Conservation (phyloP, 1,140 invertebrate genomes). For the Zaprionus africanus region DNA sequence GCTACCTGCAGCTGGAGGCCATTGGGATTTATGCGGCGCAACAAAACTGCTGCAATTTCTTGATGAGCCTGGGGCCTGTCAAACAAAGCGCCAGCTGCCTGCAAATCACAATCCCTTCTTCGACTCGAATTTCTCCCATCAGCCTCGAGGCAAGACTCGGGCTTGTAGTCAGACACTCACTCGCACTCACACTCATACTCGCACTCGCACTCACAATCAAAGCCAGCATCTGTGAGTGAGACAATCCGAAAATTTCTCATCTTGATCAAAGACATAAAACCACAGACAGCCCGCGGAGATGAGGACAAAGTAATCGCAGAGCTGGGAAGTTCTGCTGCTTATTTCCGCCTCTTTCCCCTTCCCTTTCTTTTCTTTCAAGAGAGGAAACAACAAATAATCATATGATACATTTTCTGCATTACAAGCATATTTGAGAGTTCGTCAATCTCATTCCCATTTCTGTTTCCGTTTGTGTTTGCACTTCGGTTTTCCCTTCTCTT, state of each 20-base stretch:
- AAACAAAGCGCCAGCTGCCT: slow-evolving; percentile 29
- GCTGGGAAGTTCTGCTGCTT: background rate
- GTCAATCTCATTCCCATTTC: background rate
- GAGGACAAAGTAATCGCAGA: slow-evolving; percentile 16
- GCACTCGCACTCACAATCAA: slow-evolving; percentile 1
- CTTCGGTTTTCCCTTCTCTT: background rate
- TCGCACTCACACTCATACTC: background rate
- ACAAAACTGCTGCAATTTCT: slow-evolving; percentile 55
- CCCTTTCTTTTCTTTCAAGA: background rate
- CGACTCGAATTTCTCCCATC: background rate
- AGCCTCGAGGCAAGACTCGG: background rate
- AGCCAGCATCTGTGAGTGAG: no score
- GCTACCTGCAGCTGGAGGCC: slow-evolving; percentile 47
- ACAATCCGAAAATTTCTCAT: slow-evolving; percentile 33
- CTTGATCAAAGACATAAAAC: slow-evolving; percentile 45
- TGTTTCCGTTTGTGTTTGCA: background rate
- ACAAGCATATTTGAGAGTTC: background rate
- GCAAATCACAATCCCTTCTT: slow-evolving; percentile 14
- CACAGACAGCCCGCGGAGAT: slow-evolving; percentile 22
- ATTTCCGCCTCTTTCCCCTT: background rate
- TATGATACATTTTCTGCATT: background rate
- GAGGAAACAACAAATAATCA: background rate
- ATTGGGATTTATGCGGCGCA: slow-evolving; percentile 52
- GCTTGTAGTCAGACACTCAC: background rate
- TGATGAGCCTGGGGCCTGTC: slow-evolving; percentile 44